Percentiles rank a stretch among this genome's conserved stretches.
phyloP scores from a whole-genome alignment of 1,140 invertebrate species.

The Lepidotrigona ventralis region DNA sequence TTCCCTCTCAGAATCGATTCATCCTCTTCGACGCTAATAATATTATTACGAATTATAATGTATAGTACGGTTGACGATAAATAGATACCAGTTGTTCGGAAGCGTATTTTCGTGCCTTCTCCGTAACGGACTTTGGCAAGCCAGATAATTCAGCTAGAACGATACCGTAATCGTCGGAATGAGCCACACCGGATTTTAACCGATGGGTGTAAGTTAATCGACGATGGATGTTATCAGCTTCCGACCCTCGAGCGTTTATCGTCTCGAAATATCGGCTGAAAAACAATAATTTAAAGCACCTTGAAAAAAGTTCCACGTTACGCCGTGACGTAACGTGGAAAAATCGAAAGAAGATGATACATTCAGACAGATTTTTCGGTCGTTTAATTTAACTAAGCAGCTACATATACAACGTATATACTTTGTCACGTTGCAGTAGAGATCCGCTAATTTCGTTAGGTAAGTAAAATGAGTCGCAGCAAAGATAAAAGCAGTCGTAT shows the following conservation, averaged over 20 bases:
- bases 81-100: not conserved
- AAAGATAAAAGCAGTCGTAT: slow-evolving; percentile 87
- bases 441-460: slow-evolving; percentile 85
- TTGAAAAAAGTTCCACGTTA: too few species aligned
- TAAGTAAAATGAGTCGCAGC: slow-evolving; percentile 92
- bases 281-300: slow-evolving; percentile 12
- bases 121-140: slow-evolving; percentile 60
- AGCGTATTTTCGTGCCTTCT: slow-evolving; percentile 49
- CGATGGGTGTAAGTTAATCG: slow-evolving; percentile 77
- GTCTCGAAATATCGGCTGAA: slow-evolving; percentile 78
- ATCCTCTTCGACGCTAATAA: too few species aligned
- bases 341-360: not conserved
- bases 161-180: slow-evolving; percentile 78
- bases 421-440: slow-evolving; percentile 91
- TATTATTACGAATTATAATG: not conserved
- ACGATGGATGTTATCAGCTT: slow-evolving; percentile 33
- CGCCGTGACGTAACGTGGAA: not conserved
- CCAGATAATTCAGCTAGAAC: slow-evolving; percentile 73
- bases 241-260: slow-evolving; percentile 23
- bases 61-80: too few species aligned
- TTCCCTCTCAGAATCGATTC: too few species aligned
- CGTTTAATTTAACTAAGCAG: not conserved
- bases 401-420: slow-evolving; percentile 71
- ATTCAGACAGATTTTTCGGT: not conserved
- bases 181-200: slow-evolving; percentile 72